Percentiles rank a stretch among this genome's conserved stretches.
Evolutionary conservation across 2,113 vertebrate genomes (phyloP).

Genomic region (Myiagra hebetior): DNA sequence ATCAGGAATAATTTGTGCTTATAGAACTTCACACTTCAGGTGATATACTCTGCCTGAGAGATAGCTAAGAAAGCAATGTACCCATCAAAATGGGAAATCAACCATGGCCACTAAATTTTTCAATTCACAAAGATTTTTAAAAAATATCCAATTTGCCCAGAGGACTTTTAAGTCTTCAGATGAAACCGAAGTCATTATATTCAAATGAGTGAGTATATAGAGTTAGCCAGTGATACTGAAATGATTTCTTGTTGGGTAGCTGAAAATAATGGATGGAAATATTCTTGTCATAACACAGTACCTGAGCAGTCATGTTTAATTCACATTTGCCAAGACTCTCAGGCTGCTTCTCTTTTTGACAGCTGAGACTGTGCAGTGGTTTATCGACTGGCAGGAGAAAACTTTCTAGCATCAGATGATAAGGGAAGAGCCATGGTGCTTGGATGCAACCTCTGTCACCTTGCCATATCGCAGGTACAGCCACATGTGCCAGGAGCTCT

Average conservation of each 20-base stretch:
- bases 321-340: not conserved
- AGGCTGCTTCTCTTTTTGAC: not conserved
- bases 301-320: not conserved
- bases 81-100: constrained; percentile 46
- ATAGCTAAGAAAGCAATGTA: constrained; percentile 49
- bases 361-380: not conserved
- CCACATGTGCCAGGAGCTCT: not conserved
- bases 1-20: constrained; percentile 64
- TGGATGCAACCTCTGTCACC: not conserved
- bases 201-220: constrained; percentile 48
- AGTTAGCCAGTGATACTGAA: constrained; percentile 24
- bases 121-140: not conserved
- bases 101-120: constrained; percentile 43
- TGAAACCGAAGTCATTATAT: constrained; percentile 40
- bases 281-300: not conserved
- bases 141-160: not conserved
- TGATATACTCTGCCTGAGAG: constrained; percentile 57
- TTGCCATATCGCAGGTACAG: accelerated
- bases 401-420: not conserved
- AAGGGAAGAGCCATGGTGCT: accelerated
- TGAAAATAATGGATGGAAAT: constrained; percentile 43
- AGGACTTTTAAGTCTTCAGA: constrained; percentile 38
- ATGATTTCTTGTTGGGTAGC: constrained; percentile 43
- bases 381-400: not conserved
- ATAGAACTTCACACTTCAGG: constrained; percentile 57